A percentile compares a stretch with the other conserved stretches of the same genome.
These are phyloP conservation scores for Rhopalosiphum maidis DNA, from an alignment of 1,140 invertebrate genomes.

Conservation along the genomic window DNA sequence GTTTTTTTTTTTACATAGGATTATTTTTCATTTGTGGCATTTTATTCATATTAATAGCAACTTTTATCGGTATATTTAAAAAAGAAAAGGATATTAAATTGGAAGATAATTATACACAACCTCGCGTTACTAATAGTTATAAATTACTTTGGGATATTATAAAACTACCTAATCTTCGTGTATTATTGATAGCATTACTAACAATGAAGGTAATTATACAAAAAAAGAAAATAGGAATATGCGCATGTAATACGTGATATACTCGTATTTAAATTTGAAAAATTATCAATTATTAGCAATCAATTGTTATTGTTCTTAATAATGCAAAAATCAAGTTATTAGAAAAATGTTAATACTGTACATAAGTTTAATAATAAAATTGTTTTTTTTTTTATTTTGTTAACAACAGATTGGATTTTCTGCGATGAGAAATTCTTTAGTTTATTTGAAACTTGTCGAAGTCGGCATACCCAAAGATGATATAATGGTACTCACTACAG, in stretches of 20 bases:
- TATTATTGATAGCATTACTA: neutral
- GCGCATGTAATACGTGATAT: neutral
- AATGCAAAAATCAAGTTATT: neutral
- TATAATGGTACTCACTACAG: constrained; percentile 89
- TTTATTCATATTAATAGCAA: constrained; percentile 68
- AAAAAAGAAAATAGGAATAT: neutral
- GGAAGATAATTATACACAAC: neutral
- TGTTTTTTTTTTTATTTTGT: neutral
- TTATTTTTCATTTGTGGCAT: constrained; percentile 23
- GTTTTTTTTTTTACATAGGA: neutral
- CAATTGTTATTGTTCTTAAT: too few relatives aligned
- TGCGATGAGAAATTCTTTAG: constrained; percentile 74
- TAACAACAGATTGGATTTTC: constrained; percentile 19
- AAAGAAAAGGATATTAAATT: neutral
- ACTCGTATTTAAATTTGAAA: neutral
- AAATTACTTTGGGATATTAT: constrained; percentile 17
- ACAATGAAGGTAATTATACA: constrained; percentile 23
- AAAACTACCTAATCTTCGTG: neutral
- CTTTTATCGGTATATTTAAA: constrained; percentile 13
- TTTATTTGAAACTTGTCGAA: constrained; percentile 93
- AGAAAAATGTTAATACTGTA: neutral
- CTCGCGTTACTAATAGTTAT: constrained; percentile 16
- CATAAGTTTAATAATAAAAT: neutral
- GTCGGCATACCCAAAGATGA: constrained; percentile 94
- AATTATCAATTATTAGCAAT: neutral